A percentile compares a stretch with the other conserved stretches of the same genome.
These are phyloP conservation scores for Andrena praecox DNA, from an alignment of 2,888 invertebrate species.

Conservation along the genomic window DNA sequence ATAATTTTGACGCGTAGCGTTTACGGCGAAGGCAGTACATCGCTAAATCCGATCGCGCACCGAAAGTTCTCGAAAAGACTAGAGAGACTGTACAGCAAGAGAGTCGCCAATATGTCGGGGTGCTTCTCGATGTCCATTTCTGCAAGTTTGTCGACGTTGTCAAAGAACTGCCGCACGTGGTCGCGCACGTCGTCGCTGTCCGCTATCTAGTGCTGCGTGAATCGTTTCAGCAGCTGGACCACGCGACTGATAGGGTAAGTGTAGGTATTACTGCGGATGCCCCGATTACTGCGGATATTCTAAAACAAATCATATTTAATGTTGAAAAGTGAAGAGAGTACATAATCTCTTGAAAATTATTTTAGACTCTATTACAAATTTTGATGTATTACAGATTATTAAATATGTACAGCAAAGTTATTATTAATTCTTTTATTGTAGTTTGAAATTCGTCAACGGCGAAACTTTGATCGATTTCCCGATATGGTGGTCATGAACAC, in stretches of 20 bases:
- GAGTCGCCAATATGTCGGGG: not conserved
- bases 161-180: constrained; percentile 79
- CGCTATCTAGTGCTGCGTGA: constrained; percentile 78
- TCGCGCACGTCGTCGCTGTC: constrained; percentile 75
- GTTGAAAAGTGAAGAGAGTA: no score
- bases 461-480: no score
- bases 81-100: not conserved
- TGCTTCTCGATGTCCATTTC: constrained; percentile 71
- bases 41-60: not conserved
- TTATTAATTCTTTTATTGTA: no score
- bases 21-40: not conserved
- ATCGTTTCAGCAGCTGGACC: constrained; percentile 81
- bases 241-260: constrained; percentile 73
- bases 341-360: no score
- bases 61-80: not conserved
- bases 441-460: no score
- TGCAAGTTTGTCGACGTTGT: constrained; percentile 78
- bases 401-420: no score
- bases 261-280: no score
- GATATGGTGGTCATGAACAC: no score
- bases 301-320: no score
- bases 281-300: no score
- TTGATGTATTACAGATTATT: no score
- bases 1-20: not conserved
- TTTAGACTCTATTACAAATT: no score